Evolutionary conservation across 2,797 vertebrate species (phyloP).

Genomic region (Pseudomugil gertrudae): DNA sequence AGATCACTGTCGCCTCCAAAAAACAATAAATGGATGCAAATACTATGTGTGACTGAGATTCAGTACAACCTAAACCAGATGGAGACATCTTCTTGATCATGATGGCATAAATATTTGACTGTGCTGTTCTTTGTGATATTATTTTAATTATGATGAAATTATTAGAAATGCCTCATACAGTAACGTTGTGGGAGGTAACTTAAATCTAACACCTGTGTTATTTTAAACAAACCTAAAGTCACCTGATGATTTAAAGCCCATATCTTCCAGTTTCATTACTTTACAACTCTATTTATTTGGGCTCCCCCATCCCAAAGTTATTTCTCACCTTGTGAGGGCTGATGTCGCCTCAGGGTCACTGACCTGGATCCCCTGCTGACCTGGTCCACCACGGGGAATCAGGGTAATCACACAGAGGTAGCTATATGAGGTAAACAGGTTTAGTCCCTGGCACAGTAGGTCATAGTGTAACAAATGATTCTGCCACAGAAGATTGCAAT

Average conservation of each 20-base stretch:
- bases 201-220: conserved; percentile 7
- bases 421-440: conserved; percentile 35
- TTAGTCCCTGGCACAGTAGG: conserved; percentile 27
- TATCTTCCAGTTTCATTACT: conserved; percentile 52
- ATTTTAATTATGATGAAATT: conserved; percentile 10
- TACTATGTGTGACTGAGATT: conserved; percentile 70
- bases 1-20: conserved; percentile 76
- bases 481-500: conserved; percentile 15
- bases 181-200: neutral
- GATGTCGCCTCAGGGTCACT: conserved; percentile 67
- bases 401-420: conserved; percentile 51
- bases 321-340: conserved; percentile 66
- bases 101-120: conserved; percentile 5
- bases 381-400: conserved; percentile 56
- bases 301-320: conserved; percentile 65
- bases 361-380: conserved; percentile 56
- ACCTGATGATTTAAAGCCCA: conserved; percentile 53
- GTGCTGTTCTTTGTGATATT: conserved; percentile 1
- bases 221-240: conserved; percentile 56
- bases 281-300: conserved; percentile 62
- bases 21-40: conserved; percentile 76
- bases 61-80: conserved; percentile 27
- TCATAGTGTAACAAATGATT: conserved; percentile 23
- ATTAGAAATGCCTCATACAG: neutral
- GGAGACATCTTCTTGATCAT: conserved; percentile 47